These are phyloP conservation scores for Drosophila quadrilineata DNA, from an alignment of 1,140 invertebrate genomes.

Conservation along the genomic window DNA sequence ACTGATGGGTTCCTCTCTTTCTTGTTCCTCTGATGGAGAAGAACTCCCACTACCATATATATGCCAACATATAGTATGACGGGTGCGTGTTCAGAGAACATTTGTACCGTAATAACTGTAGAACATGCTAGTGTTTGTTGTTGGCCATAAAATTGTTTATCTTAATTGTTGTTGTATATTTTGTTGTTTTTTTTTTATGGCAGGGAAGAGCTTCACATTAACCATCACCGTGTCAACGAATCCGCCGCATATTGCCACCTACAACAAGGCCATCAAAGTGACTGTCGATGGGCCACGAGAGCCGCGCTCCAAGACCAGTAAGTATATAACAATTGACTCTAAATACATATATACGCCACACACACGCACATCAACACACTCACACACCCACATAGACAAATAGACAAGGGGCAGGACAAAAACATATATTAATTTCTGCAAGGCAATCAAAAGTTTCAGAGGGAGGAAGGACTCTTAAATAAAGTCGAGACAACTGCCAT, in stretches of 20 bases:
- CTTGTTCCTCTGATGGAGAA: no score
- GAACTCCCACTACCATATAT: no score
- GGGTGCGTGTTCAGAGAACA: slow-evolving; percentile 17
- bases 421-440: slow-evolving; percentile 58
- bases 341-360: slow-evolving; percentile 1
- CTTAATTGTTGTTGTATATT: slow-evolving; percentile 4
- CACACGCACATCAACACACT: slow-evolving; percentile 4
- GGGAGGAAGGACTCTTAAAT: slow-evolving; percentile 21
- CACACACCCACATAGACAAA: slow-evolving; percentile 35
- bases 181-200: slow-evolving; percentile 64
- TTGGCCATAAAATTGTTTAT: slow-evolving; percentile 49
- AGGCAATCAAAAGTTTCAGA: slow-evolving; percentile 18
- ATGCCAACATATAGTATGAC: no score
- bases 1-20: slow-evolving; percentile 33
- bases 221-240: slow-evolving; percentile 96
- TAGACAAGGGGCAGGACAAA: slow-evolving; percentile 58
- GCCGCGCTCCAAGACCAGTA: slow-evolving; percentile 97
- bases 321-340: slow-evolving; percentile 83
- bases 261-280: slow-evolving; percentile 99
- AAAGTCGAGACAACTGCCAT: no score
- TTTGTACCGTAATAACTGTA: slow-evolving; percentile 28
- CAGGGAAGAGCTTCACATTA: slow-evolving; percentile 98
- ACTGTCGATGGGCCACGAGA: slow-evolving; percentile 99
- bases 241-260: slow-evolving; percentile 97
- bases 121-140: slow-evolving; percentile 15